Percentiles rank a stretch among this genome's conserved stretches.
These are phyloP conservation scores for Amorpha juglandis DNA, from an alignment of 2,888 invertebrate genomes.

Conservation along the genomic window DNA sequence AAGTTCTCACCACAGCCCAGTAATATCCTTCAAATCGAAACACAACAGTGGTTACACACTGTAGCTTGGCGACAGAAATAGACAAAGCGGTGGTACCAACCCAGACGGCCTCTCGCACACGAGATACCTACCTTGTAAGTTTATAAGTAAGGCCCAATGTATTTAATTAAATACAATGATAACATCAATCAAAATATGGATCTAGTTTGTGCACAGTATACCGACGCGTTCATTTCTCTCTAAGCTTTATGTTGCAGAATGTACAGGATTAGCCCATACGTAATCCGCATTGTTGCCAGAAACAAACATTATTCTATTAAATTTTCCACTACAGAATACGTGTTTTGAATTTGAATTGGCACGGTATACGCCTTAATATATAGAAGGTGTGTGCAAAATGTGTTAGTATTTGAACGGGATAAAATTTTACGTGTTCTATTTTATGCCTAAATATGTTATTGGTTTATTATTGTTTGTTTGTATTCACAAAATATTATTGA, in stretches of 20 bases:
- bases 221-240: background rate
- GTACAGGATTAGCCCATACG: constrained; percentile 6
- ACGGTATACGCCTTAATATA: background rate
- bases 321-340: constrained; percentile 17
- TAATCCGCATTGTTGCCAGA: constrained; percentile 18
- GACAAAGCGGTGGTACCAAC: too few species aligned
- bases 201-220: background rate
- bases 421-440: background rate
- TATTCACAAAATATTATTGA: too few species aligned
- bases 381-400: background rate
- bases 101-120: too few species aligned
- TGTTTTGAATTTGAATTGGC: background rate
- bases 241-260: constrained; percentile 7
- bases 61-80: too few species aligned
- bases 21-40: too few species aligned
- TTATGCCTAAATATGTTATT: too few species aligned
- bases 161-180: background rate
- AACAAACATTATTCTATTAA: constrained; percentile 21
- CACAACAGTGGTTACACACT: too few species aligned
- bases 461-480: too few species aligned
- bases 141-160: too few species aligned
- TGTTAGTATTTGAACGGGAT: background rate
- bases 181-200: background rate
- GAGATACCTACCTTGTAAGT: too few species aligned
- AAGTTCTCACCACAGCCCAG: too few species aligned